Evolutionary conservation across 2,797 vertebrate genomes (phyloP).

Genomic region (Tapera naevia): DNA sequence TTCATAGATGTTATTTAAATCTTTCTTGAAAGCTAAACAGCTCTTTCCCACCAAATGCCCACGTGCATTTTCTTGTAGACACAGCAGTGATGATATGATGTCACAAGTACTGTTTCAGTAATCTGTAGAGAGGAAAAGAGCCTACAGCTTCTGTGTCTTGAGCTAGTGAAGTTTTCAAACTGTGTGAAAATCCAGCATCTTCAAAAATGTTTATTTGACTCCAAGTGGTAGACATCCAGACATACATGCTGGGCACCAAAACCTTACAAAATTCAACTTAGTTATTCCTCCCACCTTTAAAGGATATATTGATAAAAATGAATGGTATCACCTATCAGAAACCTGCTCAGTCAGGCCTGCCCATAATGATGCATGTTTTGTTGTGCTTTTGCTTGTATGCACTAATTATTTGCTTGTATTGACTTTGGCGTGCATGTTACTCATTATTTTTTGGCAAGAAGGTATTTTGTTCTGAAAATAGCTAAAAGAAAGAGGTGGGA

Average conservation of each 20-base stretch:
- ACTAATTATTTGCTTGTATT: not conserved
- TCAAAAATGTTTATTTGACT: not conserved
- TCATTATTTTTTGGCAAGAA: not conserved
- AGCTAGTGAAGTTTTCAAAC: not conserved
- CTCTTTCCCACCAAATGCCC: not conserved
- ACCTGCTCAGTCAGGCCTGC: not conserved
- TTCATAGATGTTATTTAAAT: not conserved
- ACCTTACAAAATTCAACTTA: not conserved
- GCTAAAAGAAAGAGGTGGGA: not conserved
- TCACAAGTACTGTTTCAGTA: not conserved
- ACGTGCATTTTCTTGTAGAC: not conserved
- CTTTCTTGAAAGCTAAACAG: not conserved
- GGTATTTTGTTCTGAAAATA: not conserved
- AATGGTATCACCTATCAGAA: not conserved
- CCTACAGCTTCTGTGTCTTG: not conserved
- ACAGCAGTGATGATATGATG: fast-evolving
- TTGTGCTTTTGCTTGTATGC: not conserved
- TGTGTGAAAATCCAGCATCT: not conserved
- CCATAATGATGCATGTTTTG: not conserved
- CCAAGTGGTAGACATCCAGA: not conserved
- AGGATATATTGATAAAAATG: not conserved
- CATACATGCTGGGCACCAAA: not conserved
- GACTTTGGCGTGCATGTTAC: not conserved
- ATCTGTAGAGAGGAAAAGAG: not conserved
- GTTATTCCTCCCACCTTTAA: not conserved